Percentiles rank a stretch among this genome's conserved stretches.
Conservation (phyloP, 2,888 invertebrate species). For the Meandrusa payeni region DNA sequence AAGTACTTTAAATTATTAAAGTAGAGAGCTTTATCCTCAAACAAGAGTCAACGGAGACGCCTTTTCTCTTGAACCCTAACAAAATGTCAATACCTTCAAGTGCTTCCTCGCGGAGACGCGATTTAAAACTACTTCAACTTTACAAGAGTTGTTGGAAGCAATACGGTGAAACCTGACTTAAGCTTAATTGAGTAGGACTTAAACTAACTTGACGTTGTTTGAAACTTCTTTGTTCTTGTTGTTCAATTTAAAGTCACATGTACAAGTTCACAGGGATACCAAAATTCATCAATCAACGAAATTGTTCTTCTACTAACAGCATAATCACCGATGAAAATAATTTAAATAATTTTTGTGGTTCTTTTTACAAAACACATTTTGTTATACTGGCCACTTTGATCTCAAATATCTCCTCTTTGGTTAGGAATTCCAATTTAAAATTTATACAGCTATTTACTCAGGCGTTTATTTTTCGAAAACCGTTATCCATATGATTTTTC, state of each 20-base stretch:
- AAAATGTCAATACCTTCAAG: conserved; percentile 24
- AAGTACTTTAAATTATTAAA: conserved; percentile 19
- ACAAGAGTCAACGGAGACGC: conserved; percentile 15
- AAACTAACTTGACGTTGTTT: conserved; percentile 4
- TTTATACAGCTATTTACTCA: too few species aligned
- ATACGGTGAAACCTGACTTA: conserved; percentile 17
- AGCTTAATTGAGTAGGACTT: conserved; percentile 18
- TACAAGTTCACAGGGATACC: too few species aligned
- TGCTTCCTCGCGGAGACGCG: conserved; percentile 17
- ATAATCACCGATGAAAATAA: too few species aligned
- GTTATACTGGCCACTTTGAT: too few species aligned
- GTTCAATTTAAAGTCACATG: neutral
- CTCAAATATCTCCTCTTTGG: too few species aligned
- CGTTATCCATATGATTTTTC: too few species aligned
- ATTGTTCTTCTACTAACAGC: too few species aligned
- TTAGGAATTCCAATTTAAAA: too few species aligned
- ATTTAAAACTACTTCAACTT: conserved; percentile 25
- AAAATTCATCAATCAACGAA: too few species aligned
- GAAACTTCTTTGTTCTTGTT: conserved; percentile 6
- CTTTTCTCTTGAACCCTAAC: conserved; percentile 18
- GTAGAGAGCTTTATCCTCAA: conserved; percentile 17
- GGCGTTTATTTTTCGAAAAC: too few species aligned
- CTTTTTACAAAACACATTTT: too few species aligned
- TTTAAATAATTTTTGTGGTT: too few species aligned
- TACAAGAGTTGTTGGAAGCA: conserved; percentile 19